A percentile compares a stretch with the other conserved stretches of the same genome.
Evolutionary conservation across 2,113 vertebrate species (phyloP).

Genomic region (Sorex fumeus): DNA sequence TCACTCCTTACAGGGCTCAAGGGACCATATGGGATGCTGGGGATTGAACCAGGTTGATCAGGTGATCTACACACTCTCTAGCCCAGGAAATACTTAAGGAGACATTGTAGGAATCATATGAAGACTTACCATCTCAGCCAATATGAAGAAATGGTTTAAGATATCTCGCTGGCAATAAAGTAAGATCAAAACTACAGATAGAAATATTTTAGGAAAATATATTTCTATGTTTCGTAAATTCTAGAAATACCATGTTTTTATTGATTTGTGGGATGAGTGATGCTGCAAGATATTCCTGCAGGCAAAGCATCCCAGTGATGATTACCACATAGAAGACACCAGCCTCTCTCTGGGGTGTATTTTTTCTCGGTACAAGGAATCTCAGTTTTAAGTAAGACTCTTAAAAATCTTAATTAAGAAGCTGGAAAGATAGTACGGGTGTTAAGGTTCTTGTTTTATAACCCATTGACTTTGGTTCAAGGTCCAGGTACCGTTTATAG

Average conservation of each 20-base stretch:
- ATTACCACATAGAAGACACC: background rate
- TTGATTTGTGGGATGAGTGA: background rate
- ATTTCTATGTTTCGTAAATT: constrained; percentile 26
- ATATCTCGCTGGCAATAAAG: constrained; percentile 14
- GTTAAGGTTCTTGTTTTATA: too few species aligned
- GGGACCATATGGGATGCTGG: too few species aligned
- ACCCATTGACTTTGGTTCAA: too few species aligned
- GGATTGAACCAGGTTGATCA: too few species aligned
- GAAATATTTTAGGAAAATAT: background rate
- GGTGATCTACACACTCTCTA: too few species aligned
- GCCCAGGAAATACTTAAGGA: background rate
- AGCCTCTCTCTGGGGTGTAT: background rate
- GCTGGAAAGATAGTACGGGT: too few species aligned
- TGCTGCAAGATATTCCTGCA: background rate
- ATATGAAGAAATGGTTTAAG: background rate
- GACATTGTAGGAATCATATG: background rate
- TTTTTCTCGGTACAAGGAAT: constrained; percentile 9
- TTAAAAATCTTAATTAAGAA: constrained; percentile 35
- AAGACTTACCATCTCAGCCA: background rate
- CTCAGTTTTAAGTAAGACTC: constrained; percentile 8
- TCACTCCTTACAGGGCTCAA: too few species aligned
- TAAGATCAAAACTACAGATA: background rate
- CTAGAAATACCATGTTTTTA: background rate
- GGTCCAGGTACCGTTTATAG: too few species aligned
- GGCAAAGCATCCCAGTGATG: background rate